A percentile compares a stretch with the other conserved stretches of the same genome.
phyloP scores from a whole-genome alignment of 2,888 invertebrate genomes.

The Drosophila testacea region DNA sequence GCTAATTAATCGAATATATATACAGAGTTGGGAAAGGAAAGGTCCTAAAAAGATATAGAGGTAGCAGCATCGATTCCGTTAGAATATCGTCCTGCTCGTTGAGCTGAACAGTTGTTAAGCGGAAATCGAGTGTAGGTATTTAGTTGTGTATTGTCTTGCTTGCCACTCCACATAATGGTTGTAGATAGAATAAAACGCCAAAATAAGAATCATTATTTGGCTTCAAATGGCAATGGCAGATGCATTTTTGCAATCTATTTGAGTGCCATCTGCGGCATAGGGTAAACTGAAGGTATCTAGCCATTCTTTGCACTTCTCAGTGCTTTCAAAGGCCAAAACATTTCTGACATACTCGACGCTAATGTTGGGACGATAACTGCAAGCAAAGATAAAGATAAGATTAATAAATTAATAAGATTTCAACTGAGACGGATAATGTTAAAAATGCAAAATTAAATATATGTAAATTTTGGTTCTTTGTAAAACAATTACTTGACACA shows the following conservation, averaged over 20 bases:
- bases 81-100: conserved; percentile 13
- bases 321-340: conserved; percentile 94
- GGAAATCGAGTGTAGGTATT: conserved; percentile 26
- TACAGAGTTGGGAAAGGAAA: conserved; percentile 27
- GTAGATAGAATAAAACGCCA: conserved; percentile 14
- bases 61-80: conserved; percentile 28
- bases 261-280: conserved; percentile 88
- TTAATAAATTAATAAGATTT: background rate
- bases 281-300: conserved; percentile 92
- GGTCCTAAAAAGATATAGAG: conserved; percentile 10
- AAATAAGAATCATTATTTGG: conserved; percentile 6
- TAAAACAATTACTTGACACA: no score
- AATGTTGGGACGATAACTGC: conserved; percentile 97
- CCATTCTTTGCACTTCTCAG: conserved; percentile 94
- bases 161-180: conserved; percentile 27
- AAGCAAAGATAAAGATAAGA: conserved; percentile 71
- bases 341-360: conserved; percentile 93
- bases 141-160: conserved; percentile 20
- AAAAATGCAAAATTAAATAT: no score
- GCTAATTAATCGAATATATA: conserved; percentile 25
- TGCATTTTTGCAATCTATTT: conserved; percentile 95
- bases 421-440: background rate
- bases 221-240: conserved; percentile 76
- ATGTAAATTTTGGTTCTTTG: no score
- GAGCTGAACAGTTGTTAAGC: conserved; percentile 28